Evolutionary conservation across 2,113 vertebrate genomes (phyloP).

Genomic region (Micromys minutus): DNA sequence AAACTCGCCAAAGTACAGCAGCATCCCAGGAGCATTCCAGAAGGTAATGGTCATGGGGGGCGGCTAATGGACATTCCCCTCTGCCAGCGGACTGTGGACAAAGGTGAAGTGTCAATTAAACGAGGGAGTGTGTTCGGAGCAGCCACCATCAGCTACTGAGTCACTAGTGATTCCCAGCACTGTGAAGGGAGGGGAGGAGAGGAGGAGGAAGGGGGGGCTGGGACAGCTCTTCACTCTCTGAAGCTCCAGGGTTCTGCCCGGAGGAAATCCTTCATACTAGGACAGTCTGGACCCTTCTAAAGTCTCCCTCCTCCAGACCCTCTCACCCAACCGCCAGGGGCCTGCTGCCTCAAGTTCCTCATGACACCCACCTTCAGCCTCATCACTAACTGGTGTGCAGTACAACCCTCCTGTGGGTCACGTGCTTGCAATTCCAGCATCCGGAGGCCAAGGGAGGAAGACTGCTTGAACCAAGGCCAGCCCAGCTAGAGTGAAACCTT

Average conservation of each 20-base stretch:
- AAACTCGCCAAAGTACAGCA: neutral
- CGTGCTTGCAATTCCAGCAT: neutral
- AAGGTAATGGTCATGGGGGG: neutral
- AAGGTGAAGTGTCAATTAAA: neutral
- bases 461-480: too few relatives aligned
- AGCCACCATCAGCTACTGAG: neutral
- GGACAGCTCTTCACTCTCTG: accelerated
- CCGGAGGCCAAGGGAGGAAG: neutral
- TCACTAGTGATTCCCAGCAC: neutral
- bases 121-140: neutral
- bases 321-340: neutral
- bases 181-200: too few relatives aligned
- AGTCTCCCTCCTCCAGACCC: neutral
- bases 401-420: neutral
- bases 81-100: neutral
- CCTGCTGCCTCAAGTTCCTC: neutral
- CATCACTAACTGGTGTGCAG: too few relatives aligned
- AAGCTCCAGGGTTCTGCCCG: neutral
- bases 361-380: neutral
- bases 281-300: neutral
- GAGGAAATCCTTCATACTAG: too few relatives aligned
- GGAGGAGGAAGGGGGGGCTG: too few relatives aligned
- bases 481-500: neutral
- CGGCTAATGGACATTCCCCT: neutral
- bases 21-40: neutral